Base-by-base conservation (phyloP, 2,113 vertebrate genomes). In the Aspiorhynchus laticeps region DNA sequence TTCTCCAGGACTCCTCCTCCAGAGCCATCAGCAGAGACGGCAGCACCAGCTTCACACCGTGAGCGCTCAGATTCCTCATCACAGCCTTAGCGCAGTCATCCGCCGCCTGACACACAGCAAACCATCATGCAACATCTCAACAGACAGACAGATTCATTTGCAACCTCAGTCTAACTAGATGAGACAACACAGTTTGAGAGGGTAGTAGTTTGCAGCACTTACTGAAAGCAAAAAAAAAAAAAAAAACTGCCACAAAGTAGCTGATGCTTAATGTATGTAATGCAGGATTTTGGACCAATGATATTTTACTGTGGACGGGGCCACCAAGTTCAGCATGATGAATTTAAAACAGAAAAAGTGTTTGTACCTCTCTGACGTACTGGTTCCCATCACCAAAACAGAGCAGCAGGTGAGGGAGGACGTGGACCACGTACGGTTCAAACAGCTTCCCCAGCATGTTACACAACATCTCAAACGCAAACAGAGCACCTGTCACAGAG, bases 81-180 rank as follows among this genome's bases (percentile, higher is more conserved):
- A 99, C 98, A 0, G 98, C 98, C 90, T 99, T 99, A 91, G 98
- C 98, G 94, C 98, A 99, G 89, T 99, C 98, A 92, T 99, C 98
- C 92, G 98, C 98, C 88, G 98, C 98, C 98, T 99, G 51, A 31
- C 7, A 84, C 10, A 76, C 41, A 51, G 3, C 12, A 28, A 14
- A 41, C 43, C 75, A 51, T 9, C 43, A 77, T 0, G 26, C 33
- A 38, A 21, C 69, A 38, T 10, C 31, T 2, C 17, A 33, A 69
- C 15, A 2, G 1, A 33, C 31, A 69, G 2, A 69, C 8, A 28
- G 28, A 7, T 67, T 67, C 28, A 33, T 67, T 31, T 17, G 14
- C 14, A 69, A 59, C 53, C 53, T 59, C 53, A 59, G 17, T 21
- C 53, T 56, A 56, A 56, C 51, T 21, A 21, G 51, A 53, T 17